Percentiles rank a stretch among this genome's conserved stretches.
phyloP scores from a whole-genome alignment of 2,113 vertebrate genomes.

The Conger conger region DNA sequence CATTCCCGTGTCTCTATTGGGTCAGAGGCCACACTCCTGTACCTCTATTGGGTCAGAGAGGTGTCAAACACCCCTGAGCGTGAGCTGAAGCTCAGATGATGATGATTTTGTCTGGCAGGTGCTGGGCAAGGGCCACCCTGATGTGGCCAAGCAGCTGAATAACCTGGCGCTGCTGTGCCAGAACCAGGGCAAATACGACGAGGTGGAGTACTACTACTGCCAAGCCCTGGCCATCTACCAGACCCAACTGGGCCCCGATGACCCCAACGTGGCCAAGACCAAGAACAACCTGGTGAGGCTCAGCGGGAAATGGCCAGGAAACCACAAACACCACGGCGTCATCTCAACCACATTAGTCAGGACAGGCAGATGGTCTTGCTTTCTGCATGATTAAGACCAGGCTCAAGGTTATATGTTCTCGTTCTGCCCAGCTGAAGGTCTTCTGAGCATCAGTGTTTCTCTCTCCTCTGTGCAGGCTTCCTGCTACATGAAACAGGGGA shows the following conservation, averaged over 20 bases:
- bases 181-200: slow-evolving; percentile 86
- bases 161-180: slow-evolving; percentile 84
- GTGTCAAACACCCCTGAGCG: neutral
- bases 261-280: slow-evolving; percentile 80
- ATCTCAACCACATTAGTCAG: too few species aligned
- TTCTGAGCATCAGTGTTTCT: neutral
- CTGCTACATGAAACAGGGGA: slow-evolving; percentile 86
- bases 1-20: neutral
- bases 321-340: too few species aligned
- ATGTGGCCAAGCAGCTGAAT: slow-evolving; percentile 88
- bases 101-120: slow-evolving; percentile 62
- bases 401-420: neutral
- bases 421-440: neutral
- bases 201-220: slow-evolving; percentile 83
- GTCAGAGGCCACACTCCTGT: neutral
- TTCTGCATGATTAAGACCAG: neutral
- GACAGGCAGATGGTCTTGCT: too few species aligned
- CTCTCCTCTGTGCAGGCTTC: slow-evolving; percentile 67
- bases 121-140: slow-evolving; percentile 80
- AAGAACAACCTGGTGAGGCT: slow-evolving; percentile 78
- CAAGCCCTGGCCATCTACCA: slow-evolving; percentile 82
- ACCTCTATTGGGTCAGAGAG: neutral
- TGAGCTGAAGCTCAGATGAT: neutral
- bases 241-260: slow-evolving; percentile 74
- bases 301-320: neutral